phyloP scores from a whole-genome alignment of 2,888 invertebrate genomes.

The Scaptomyza polygonia region DNA sequence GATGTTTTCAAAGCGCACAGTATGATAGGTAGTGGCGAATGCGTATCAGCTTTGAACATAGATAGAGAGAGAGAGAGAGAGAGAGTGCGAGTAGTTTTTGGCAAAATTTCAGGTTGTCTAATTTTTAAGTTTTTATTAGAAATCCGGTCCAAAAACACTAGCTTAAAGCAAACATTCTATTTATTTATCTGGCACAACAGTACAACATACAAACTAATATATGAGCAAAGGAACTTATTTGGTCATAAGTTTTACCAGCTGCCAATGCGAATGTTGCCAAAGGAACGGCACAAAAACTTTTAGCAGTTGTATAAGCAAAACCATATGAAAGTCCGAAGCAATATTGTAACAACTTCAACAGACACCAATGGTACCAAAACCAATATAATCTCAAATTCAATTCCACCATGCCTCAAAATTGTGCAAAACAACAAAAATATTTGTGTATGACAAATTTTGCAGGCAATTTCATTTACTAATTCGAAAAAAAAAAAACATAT shows the following conservation, averaged over 20 bases:
- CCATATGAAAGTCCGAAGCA: constrained; percentile 38
- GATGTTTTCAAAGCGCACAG: constrained; percentile 49
- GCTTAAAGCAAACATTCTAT: background rate
- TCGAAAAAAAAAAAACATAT: constrained; percentile 24
- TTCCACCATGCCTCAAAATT: constrained; percentile 51
- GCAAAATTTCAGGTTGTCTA: constrained; percentile 3
- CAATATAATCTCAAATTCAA: constrained; percentile 56
- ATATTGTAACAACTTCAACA: constrained; percentile 19
- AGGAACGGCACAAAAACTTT: constrained; percentile 30
- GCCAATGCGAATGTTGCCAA: constrained; percentile 12
- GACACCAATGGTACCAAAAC: constrained; percentile 34
- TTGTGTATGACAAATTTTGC: constrained; percentile 44
- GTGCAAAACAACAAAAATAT: constrained; percentile 42
- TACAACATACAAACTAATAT: constrained; percentile 6
- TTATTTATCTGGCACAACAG: background rate
- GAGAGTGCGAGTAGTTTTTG: background rate
- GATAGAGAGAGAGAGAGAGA: background rate
- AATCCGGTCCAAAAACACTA: background rate
- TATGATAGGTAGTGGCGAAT: constrained; percentile 7
- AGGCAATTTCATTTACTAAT: constrained; percentile 51
- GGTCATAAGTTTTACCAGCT: background rate
- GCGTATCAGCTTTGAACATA: background rate
- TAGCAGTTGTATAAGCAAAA: constrained; percentile 46
- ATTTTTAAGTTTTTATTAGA: background rate
- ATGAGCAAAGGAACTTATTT: background rate